These are phyloP conservation scores for Brachionus plicatilis DNA, from an alignment of 1,140 invertebrate species.

Conservation along the genomic window DNA sequence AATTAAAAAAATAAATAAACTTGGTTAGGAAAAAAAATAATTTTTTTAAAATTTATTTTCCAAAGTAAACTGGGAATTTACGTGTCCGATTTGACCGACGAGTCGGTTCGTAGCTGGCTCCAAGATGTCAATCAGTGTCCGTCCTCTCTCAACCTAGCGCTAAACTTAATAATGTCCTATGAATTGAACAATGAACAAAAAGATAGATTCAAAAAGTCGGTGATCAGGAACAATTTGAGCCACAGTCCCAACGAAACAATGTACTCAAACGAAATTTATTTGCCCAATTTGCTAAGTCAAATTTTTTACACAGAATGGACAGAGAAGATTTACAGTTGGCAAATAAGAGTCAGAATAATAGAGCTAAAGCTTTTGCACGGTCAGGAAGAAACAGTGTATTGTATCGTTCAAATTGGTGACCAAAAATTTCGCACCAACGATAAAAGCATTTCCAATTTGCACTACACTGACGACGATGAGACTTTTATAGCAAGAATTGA, in stretches of 20 bases:
- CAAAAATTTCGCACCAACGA: slow-evolving; percentile 37
- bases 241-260: background rate
- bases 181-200: slow-evolving; percentile 31
- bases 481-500: slow-evolving; percentile 17
- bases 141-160: background rate
- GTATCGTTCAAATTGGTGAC: slow-evolving; percentile 20
- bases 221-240: background rate
- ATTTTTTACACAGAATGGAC: slow-evolving; percentile 4
- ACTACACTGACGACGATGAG: background rate
- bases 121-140: background rate
- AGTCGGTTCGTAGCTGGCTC: background rate
- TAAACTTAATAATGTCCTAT: slow-evolving; percentile 24
- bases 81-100: background rate
- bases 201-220: background rate
- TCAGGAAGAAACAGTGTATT: background rate
- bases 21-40: too few relatives aligned
- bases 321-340: slow-evolving; percentile 31
- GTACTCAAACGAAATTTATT: background rate
- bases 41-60: background rate
- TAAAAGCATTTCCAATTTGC: background rate
- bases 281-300: slow-evolving; percentile 1
- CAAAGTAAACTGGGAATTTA: background rate
- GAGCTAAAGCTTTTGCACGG: background rate
- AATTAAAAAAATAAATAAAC: too few relatives aligned
- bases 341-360: slow-evolving; percentile 4